Evolutionary conservation across 1,140 invertebrate genomes (phyloP), one percentile per base, ranked within the genome.

Genomic region (Penaeus chinensis): DNA sequence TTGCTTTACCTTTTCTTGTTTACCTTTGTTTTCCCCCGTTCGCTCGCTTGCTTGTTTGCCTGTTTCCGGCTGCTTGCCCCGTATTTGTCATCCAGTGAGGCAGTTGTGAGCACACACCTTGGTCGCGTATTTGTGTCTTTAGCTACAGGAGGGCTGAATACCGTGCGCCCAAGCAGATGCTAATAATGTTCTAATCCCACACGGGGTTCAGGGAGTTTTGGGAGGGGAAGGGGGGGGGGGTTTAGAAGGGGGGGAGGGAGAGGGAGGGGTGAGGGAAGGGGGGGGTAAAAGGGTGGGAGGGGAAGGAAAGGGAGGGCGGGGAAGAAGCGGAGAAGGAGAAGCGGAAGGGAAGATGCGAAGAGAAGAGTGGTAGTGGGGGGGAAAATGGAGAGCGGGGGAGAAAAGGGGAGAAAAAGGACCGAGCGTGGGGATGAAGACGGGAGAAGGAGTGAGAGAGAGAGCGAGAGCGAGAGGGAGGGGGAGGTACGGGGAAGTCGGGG

Each of bases 381-480:
- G 71, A 27, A 37, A 27, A 24, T 1, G 62, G 37, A 69, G 32
- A 19, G 42, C 2, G 32, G 62, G 18, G 63, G 42, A 47, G 47
- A 42, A 60, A 27, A 37, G 37, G 8, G 27, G 19, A 37, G 71
- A 10, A 22, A 13, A 77, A 63, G 18, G 66, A 69, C 5, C 3
- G 42, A 60, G 63, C 69, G 19, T 2, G 27, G 27, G 60, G n/a
- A 18, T 37, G n/a, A 22, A 27, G 7, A 5, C 5, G 7, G 8
- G 32, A 37, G 42, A 66, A 27, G 2, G 63, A 16, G n/a, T 16
- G 61, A 47, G 8, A 60, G 42, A 42, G n/a, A 61, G 24, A 84
- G 66, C 0, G 62, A 82, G 80, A 62, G 61, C 65, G 62, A 82
- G 3, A 27, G 80, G 27, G 80, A 62, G 20, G 78, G 62, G n/a